phyloP scores from a whole-genome alignment of 2,888 invertebrate species.

The Hololepta plana region DNA sequence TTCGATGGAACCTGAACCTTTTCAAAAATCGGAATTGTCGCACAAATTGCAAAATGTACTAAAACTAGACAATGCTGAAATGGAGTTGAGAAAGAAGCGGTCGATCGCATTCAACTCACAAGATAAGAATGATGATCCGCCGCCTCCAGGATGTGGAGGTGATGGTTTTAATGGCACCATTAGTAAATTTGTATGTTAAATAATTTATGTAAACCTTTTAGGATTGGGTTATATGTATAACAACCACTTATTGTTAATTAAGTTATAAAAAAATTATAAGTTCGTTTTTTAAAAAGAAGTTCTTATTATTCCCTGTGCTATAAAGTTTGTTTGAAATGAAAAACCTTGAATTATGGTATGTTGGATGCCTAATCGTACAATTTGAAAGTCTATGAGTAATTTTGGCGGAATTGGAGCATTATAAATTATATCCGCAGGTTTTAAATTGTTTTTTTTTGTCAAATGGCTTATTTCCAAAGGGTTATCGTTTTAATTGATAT shows the following conservation, averaged over 20 bases:
- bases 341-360: too few species aligned
- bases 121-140: conserved; percentile 31
- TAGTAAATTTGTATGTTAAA: conserved; percentile 26
- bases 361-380: too few species aligned
- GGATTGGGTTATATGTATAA: conserved; percentile 2
- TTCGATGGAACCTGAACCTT: conserved; percentile 17
- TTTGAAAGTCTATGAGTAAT: too few species aligned
- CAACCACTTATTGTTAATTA: too few species aligned
- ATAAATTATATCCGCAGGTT: too few species aligned
- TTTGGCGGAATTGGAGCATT: too few species aligned
- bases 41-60: conserved; percentile 17
- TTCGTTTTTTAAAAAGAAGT: too few species aligned
- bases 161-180: conserved; percentile 21
- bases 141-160: conserved; percentile 33
- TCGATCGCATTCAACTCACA: conserved; percentile 16
- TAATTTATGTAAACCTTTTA: conserved; percentile 2
- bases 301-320: too few species aligned
- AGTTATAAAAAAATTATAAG: too few species aligned
- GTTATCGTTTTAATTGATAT: conserved; percentile 86
- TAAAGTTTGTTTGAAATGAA: too few species aligned
- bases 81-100: conserved; percentile 18
- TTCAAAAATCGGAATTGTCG: conserved; percentile 17
- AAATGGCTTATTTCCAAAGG: conserved; percentile 29
- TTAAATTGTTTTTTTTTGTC: not conserved
- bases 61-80: conserved; percentile 19